Evolutionary conservation across 2,113 vertebrate genomes (phyloP).

Genomic region (Galeopterus variegatus): DNA sequence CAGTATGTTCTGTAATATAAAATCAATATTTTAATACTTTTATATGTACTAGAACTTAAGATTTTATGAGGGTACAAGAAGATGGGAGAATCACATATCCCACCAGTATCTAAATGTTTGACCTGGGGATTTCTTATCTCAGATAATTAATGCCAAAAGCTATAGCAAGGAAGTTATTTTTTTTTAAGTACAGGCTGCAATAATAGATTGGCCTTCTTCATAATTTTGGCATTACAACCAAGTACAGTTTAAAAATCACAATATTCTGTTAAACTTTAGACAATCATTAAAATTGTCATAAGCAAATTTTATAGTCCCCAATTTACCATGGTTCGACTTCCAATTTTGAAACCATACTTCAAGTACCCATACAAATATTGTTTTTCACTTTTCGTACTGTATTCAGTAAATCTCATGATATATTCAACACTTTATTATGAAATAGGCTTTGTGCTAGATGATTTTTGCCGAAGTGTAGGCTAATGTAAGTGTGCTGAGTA

Average conservation of each 20-base stretch:
- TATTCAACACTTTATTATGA: not conserved
- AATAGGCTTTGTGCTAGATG: not conserved
- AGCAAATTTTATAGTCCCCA: not conserved
- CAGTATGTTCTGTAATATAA: not conserved
- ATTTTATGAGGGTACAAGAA: not conserved
- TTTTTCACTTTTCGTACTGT: not conserved
- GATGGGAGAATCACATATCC: not conserved
- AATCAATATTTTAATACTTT: slow-evolving; percentile 39
- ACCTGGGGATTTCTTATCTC: not conserved
- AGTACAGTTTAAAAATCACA: slow-evolving; percentile 47
- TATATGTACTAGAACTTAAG: slow-evolving; percentile 12
- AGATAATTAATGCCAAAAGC: slow-evolving; percentile 36
- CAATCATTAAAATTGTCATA: not conserved
- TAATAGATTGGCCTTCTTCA: not conserved
- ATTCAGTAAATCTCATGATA: not conserved
- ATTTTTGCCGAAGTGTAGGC: not conserved
- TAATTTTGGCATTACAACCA: slow-evolving; percentile 47
- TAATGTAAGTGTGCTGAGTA: not conserved
- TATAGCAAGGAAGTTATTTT: not conserved
- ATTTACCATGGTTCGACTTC: not conserved
- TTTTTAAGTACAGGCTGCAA: not conserved
- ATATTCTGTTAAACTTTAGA: not conserved
- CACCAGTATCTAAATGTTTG: not conserved
- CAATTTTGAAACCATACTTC: not conserved
- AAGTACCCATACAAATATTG: not conserved